These are phyloP conservation scores for Heliconius hortense DNA, from an alignment of 2,888 invertebrate genomes.

Conservation along the genomic window DNA sequence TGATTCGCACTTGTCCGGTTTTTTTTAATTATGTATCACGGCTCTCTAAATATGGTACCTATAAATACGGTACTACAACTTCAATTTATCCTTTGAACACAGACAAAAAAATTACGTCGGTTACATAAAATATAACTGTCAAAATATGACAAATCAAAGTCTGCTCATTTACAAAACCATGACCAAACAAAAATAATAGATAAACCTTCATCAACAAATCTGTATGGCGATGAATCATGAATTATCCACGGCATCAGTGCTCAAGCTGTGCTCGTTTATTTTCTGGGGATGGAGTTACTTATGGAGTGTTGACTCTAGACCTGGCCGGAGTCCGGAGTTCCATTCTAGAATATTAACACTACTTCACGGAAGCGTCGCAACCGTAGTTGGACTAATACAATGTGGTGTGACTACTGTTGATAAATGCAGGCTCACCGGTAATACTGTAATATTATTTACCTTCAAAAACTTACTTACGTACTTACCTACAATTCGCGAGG, in stretches of 20 bases:
- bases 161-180: neutral
- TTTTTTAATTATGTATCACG: too few relatives aligned
- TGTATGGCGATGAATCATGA: conserved; percentile 55
- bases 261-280: conserved; percentile 65
- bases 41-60: too few relatives aligned
- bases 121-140: conserved; percentile 9
- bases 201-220: neutral
- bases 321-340: conserved; percentile 61
- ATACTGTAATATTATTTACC: neutral
- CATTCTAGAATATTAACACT: conserved; percentile 64
- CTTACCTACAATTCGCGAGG: too few relatives aligned
- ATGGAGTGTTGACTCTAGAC: conserved; percentile 46
- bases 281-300: conserved; percentile 64
- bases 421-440: conserved; percentile 57
- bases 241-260: conserved; percentile 53
- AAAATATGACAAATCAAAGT: neutral
- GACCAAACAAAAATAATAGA: conserved; percentile 7
- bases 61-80: neutral
- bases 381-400: conserved; percentile 58
- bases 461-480: neutral
- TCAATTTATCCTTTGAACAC: neutral
- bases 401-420: conserved; percentile 55
- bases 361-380: conserved; percentile 64
- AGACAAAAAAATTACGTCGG: neutral
- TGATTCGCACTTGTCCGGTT: too few relatives aligned